phyloP scores from a whole-genome alignment of 2,113 vertebrate species.

The Zosterops pallidus region DNA sequence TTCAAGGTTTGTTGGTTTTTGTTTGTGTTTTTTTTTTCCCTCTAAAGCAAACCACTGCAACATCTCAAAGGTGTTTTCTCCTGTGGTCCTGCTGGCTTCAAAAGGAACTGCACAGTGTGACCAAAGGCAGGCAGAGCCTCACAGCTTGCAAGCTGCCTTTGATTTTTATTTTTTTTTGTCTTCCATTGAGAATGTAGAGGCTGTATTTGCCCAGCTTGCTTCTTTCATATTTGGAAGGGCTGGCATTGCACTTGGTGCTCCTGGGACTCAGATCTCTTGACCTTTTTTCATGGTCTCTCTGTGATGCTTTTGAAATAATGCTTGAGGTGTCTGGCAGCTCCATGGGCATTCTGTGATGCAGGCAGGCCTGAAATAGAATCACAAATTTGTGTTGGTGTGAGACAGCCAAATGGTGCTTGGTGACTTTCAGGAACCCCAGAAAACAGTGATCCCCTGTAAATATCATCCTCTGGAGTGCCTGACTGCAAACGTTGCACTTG shows the following conservation, averaged over 20 bases:
- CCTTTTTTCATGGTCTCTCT: neutral
- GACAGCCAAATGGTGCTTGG: neutral
- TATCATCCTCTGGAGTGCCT: neutral
- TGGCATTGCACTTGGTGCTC: neutral
- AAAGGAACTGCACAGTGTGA: neutral
- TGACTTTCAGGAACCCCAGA: neutral
- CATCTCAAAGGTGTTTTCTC: neutral
- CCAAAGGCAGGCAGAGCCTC: neutral
- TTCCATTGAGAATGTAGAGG: neutral
- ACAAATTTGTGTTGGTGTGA: neutral
- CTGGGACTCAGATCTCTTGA: neutral
- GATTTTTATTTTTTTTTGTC: neutral
- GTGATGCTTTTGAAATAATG: neutral
- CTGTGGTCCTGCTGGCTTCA: neutral
- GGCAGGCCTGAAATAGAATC: neutral
- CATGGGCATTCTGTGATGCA: neutral
- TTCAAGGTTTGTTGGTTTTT: neutral
- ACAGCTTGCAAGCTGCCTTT: neutral
- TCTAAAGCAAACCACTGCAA: neutral
- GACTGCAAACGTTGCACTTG: neutral
- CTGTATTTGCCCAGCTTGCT: neutral
- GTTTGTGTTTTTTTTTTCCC: neutral
- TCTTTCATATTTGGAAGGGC: neutral
- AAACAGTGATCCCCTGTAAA: neutral
- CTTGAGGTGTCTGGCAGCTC: neutral